Evolutionary conservation across 2,888 invertebrate species (phyloP), one percentile per base, ranked within the genome.

Genomic region (Drosophila pegasa): DNA sequence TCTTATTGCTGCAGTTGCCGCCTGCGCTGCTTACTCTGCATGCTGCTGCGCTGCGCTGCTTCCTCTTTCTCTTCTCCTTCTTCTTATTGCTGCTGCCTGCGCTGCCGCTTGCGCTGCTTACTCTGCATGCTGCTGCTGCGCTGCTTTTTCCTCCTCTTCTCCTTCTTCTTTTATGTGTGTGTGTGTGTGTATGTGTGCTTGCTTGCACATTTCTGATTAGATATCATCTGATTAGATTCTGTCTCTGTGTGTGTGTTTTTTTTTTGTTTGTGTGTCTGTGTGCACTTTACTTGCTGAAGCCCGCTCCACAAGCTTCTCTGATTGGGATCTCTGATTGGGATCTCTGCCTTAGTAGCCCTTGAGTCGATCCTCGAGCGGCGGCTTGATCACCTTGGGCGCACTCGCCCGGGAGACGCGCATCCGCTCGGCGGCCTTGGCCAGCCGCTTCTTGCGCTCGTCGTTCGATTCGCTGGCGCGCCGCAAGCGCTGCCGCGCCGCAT

Each of bases 301-400:
- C 81, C 74, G 81, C 87, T 83, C 74, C 87, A 48, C 41, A 55
- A 71, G 61, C 37, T 67, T 55, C 16, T 61, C 29, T 45, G 62
- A 35, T 37, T 52, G 31, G 31, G 51, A 18, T 48, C 18, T 16
- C 29, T 54, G 54, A 8, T 48, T 45, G 16, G 45, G 18, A 10
- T 12, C 22, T 7, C 10, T n/a, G n/a, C 10, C 12, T 3, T 89
- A 92, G 75, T 92, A 92, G 45, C 92, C 92, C 86, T 91, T 91
- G 54, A 92, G 88, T 61, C 92, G 89, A 82, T 92, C 92, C 70
- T 90, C 91, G 66, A 92, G 79, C 59, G 92, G 92, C 58, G 92
- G 91, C 83, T 92, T 92, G 38, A 91, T 90, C 64, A 92, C 89
- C 81, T 91, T 92, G n/a, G 92, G 91, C 60, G 90, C 91, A 79